Conservation (phyloP, 2,797 vertebrate genomes). For the Bradypodion pumilum region DNA sequence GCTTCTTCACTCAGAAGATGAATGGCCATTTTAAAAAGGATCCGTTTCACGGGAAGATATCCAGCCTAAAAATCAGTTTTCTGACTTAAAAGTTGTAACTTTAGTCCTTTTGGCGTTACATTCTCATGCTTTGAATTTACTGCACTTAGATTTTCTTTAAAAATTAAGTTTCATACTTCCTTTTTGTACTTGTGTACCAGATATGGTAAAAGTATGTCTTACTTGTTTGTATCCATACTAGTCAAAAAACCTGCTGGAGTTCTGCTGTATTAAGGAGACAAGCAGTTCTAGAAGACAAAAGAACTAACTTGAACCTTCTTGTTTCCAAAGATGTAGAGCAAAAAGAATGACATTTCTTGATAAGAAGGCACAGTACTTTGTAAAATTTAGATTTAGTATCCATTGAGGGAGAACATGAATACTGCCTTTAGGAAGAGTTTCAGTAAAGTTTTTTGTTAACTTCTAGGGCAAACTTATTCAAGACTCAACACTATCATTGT, state of each 20-base stretch:
- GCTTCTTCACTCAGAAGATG: constrained; percentile 60
- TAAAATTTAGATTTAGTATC: not conserved
- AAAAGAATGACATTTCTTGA: too few species aligned
- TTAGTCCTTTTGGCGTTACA: not conserved
- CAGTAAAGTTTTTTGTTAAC: not conserved
- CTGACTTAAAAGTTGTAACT: constrained; percentile 36
- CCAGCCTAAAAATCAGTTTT: not conserved
- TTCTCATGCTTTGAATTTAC: constrained; percentile 19
- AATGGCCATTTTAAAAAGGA: constrained; percentile 58
- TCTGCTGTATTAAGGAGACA: not conserved
- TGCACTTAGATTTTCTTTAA: not conserved
- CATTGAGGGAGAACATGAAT: rapidly evolving
- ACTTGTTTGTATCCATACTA: rapidly evolving
- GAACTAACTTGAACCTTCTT: constrained; percentile 14
- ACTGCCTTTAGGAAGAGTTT: not conserved
- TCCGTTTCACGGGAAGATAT: constrained; percentile 23
- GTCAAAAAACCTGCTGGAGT: rapidly evolving
- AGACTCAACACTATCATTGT: not conserved
- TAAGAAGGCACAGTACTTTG: not conserved
- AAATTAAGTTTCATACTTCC: not conserved
- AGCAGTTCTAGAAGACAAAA: not conserved
- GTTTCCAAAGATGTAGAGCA: too few species aligned
- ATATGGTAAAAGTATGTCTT: constrained; percentile 9
- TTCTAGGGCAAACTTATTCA: not conserved
- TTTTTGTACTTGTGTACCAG: not conserved